Evolutionary conservation across 1,140 invertebrate species (phyloP), one percentile per base, ranked within the genome.

Genomic region (Drosophila sp.): DNA sequence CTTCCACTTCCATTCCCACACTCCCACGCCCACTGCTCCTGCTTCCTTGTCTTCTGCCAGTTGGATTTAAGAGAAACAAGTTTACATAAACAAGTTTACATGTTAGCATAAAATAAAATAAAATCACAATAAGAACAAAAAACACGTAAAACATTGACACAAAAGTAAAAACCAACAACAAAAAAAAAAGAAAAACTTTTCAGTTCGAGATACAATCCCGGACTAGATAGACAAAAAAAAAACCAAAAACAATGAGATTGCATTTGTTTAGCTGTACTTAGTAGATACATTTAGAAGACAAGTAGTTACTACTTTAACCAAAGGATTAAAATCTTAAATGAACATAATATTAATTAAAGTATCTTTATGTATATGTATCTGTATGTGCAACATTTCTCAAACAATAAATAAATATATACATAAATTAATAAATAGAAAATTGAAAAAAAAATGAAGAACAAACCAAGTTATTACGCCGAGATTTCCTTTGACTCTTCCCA

Each of bases 81-180:
- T 57, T 57, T 57, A 57, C 55, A 32, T 57, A 50, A 58, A 58
- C 23, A 58, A 58, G 55, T 57, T 57, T 57, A 57, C 55, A 32
- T 33, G 56, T 58, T 58, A 50, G 44, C 44, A 50, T 50, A 27
- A 50, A 50, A 50, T 50, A 50, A 50, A 50, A 50, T 50, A 17
- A 50, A 50, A 50, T 27, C 23, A 50, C 44, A 50, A 50, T 58
- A 35, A 29, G 32, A 38, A 57, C 23, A 58, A 23, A 32, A 58
- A 58, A 58, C 56, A 58, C 56, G 56, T 58, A 58, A 58, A 58
- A 58, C 56, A 58, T 58, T 58, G 56, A 58, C 56, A 35, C 30
- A 32, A 33, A 35, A n/a, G 10, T 11, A 4, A 25, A 54, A 5
- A 11, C 6, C 7, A 55, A 55, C n/a, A 8, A n/a, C 5, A 54